phyloP scores from a whole-genome alignment of 2,888 invertebrate genomes.

The Euzetes globulus region DNA sequence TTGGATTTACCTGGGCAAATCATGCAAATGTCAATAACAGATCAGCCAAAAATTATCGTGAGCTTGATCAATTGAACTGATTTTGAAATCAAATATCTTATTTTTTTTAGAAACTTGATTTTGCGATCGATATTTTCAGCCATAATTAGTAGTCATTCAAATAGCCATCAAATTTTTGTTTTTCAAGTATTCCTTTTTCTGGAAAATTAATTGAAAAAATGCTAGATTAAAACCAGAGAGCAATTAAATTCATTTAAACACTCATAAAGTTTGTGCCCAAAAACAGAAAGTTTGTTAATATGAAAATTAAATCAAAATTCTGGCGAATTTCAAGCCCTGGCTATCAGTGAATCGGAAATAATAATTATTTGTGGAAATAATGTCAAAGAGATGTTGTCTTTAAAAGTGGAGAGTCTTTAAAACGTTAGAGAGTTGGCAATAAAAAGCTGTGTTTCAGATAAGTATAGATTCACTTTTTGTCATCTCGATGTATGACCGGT shows the following conservation, averaged over 20 bases:
- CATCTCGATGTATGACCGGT: slow-evolving; percentile 24
- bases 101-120: too few relatives aligned
- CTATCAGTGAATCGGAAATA: slow-evolving; percentile 7
- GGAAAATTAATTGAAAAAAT: not conserved
- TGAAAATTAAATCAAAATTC: not conserved
- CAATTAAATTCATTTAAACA: not conserved
- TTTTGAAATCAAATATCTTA: too few relatives aligned
- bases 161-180: too few relatives aligned
- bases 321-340: not conserved
- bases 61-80: too few relatives aligned
- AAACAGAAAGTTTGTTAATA: not conserved
- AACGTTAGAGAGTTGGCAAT: slow-evolving; percentile 20
- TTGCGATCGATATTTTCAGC: too few relatives aligned
- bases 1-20: too few relatives aligned
- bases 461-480: slow-evolving; percentile 26
- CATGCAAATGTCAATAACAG: too few relatives aligned
- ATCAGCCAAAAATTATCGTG: too few relatives aligned
- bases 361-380: slow-evolving; percentile 11
- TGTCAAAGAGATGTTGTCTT: slow-evolving; percentile 15
- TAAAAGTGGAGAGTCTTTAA: slow-evolving; percentile 6
- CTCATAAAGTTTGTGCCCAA: not conserved
- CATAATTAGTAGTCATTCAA: too few relatives aligned
- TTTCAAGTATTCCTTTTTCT: too few relatives aligned
- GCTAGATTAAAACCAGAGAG: not conserved
- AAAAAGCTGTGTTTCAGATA: slow-evolving; percentile 18